Percentiles rank a stretch among this genome's conserved stretches.
Evolutionary conservation across 2,888 invertebrate genomes (phyloP).

Genomic region (Heliothis peltigera): DNA sequence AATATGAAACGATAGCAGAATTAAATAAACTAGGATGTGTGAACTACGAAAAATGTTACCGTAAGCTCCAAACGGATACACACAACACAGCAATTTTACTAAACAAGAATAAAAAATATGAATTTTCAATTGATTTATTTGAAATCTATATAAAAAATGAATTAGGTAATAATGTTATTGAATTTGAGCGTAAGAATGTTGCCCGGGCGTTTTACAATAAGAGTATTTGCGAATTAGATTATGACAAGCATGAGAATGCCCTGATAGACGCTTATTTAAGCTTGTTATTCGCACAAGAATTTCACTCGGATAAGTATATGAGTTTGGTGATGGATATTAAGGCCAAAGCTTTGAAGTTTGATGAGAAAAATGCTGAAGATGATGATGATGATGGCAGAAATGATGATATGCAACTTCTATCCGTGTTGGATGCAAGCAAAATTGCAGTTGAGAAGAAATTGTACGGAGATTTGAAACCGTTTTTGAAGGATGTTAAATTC

Average conservation of each 20-base stretch:
- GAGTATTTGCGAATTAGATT: conserved; percentile 82
- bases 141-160: conserved; percentile 77
- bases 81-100: conserved; percentile 81
- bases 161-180: conserved; percentile 60
- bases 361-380: conserved; percentile 49
- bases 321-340: conserved; percentile 83
- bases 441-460: conserved; percentile 56
- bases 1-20: conserved; percentile 72
- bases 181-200: conserved; percentile 73
- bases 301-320: conserved; percentile 78
- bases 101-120: conserved; percentile 73
- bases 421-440: conserved; percentile 72
- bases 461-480: conserved; percentile 73
- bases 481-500: conserved; percentile 72
- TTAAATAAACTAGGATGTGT: conserved; percentile 70
- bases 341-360: conserved; percentile 73
- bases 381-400: conserved; percentile 44
- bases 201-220: conserved; percentile 82
- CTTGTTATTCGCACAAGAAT: conserved; percentile 72
- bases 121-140: conserved; percentile 78
- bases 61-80: conserved; percentile 79
- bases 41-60: conserved; percentile 76
- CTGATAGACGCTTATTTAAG: conserved; percentile 78
- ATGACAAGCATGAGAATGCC: conserved; percentile 71
- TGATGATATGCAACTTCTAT: conserved; percentile 70